Evolutionary conservation across 2,797 vertebrate species (phyloP), one percentile per base, ranked within the genome.

Genomic region (Bovichtus diacanthus): DNA sequence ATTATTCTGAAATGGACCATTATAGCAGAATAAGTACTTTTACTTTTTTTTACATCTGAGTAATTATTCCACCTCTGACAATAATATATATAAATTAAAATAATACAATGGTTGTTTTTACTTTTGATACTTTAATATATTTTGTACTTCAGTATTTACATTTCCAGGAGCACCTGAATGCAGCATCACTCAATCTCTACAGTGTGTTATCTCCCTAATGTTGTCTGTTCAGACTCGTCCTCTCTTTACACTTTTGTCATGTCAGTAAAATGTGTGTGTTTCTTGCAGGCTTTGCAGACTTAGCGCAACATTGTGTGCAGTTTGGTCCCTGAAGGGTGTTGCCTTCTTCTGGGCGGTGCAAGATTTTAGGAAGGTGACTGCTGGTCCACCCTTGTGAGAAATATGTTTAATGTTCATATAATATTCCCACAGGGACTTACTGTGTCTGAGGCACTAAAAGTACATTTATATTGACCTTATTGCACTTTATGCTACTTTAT

Each of bases 311-410:
- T 19, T 82, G 16, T 43, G 67, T 66, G 62, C 69, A 18, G 49
- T 70, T 62, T 27, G 66, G 43, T 63, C 62, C 1, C 23, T 59
- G 36, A 68, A 71, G 86, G 87, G 88, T 84, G 88, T 91, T 77
- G 18, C 55, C 80, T 36, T 53, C 78, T 81, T 80, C 47, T 31
- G 19, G 70, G 47, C 56, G 21, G 41, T 72, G 39, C 64, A 61
- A 5, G 31, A 13, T 43, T 65, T 54, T 19, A 55, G 87, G 50
- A 84, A 55, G 39, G 76, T 59, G 66, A 61, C 46, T 69, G 76
- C 67, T 63, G 54, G 18, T 81, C 81, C 83, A 70, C 81, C 81
- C 81, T 78, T 38, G 39, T 70, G 31, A 74, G 38, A 86, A 77
- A 73, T 74, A 60, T 84, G 68, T 72, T 53, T 65, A 74, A 84